These are phyloP conservation scores for Tillus elongatus DNA, from an alignment of 2,888 invertebrate genomes.

Conservation along the genomic window DNA sequence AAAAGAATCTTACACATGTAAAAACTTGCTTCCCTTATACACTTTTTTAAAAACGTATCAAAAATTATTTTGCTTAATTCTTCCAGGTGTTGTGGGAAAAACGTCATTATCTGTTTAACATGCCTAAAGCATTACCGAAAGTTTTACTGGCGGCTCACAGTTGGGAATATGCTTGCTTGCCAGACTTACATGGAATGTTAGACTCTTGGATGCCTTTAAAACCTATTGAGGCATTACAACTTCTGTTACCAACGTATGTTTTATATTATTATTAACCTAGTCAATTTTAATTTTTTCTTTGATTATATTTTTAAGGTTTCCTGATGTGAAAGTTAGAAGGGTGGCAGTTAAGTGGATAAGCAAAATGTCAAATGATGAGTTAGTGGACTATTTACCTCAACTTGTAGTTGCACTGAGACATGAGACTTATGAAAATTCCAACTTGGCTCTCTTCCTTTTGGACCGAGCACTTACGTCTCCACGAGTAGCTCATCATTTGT, in stretches of 20 bases:
- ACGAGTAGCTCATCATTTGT: conserved; percentile 86
- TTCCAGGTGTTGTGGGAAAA: conserved; percentile 85
- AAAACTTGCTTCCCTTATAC: no score
- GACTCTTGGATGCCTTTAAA: conserved; percentile 77
- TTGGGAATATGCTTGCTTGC: conserved; percentile 84
- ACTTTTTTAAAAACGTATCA: no score
- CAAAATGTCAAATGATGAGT: conserved; percentile 72
- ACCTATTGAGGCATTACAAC: conserved; percentile 82
- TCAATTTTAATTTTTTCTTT: conserved; percentile 6
- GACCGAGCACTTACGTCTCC: conserved; percentile 79
- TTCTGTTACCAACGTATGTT: conserved; percentile 80
- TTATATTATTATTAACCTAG: no score
- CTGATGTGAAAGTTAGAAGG: conserved; percentile 79
- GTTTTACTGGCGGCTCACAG: conserved; percentile 78
- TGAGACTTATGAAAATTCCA: conserved; percentile 85
- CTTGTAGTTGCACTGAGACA: conserved; percentile 82
- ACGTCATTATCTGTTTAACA: conserved; percentile 75
- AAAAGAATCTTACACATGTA: no score
- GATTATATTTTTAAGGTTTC: conserved; percentile 57
- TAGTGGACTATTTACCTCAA: conserved; percentile 89
- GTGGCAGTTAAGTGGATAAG: conserved; percentile 77
- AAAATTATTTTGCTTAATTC: no score
- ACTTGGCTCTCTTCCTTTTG: conserved; percentile 71
- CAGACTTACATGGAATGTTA: conserved; percentile 81
- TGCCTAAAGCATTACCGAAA: conserved; percentile 78